A percentile compares a stretch with the other conserved stretches of the same genome.
phyloP scores from a whole-genome alignment of 2,797 vertebrate genomes.

The Falco biarmicus region DNA sequence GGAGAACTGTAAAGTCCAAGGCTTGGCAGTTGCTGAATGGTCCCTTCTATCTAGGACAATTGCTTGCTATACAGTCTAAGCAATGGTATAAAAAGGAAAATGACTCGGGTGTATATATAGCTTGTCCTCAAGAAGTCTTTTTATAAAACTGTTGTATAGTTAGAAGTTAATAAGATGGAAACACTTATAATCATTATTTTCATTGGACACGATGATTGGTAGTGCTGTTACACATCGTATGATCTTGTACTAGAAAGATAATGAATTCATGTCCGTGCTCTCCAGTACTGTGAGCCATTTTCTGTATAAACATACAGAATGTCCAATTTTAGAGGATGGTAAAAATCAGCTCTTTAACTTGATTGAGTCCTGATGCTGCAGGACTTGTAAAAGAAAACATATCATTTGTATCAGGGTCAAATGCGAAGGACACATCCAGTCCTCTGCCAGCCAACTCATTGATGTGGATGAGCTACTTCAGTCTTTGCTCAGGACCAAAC shows the following conservation, averaged over 20 bases:
- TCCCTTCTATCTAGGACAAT: neutral
- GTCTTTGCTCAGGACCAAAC: neutral
- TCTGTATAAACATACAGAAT: neutral
- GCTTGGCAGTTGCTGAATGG: neutral
- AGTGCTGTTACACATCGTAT: neutral
- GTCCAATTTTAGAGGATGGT: neutral
- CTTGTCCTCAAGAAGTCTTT: neutral
- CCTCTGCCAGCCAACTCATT: neutral
- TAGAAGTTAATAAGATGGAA: constrained; percentile 15
- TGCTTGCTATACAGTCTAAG: neutral
- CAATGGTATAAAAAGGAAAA: neutral
- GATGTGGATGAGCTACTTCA: neutral
- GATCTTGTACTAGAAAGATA: neutral
- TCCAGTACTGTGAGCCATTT: neutral
- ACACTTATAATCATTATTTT: constrained; percentile 17
- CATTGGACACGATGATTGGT: neutral
- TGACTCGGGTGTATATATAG: neutral
- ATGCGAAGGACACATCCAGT: neutral
- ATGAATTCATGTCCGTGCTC: neutral
- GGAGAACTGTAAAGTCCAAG: neutral
- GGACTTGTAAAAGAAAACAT: neutral
- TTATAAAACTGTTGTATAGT: neutral
- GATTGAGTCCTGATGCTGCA: neutral
- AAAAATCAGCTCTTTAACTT: neutral
- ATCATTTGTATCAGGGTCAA: neutral